Evolutionary conservation across 2,888 invertebrate species (phyloP), one percentile per base, ranked within the genome.

Genomic region (Leucophora obtusa): DNA sequence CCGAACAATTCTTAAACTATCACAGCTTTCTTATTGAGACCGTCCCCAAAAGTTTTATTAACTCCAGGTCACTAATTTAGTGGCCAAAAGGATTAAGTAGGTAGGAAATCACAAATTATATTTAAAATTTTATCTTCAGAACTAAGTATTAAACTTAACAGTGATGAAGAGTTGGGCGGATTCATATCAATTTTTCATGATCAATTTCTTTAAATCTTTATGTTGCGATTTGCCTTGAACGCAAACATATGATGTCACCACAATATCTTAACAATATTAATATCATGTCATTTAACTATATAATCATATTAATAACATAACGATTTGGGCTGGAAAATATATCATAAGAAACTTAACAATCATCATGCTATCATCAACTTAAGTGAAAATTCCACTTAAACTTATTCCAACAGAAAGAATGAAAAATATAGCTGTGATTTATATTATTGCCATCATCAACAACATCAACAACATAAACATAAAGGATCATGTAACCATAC

Each of bases 331-430:
- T 24, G 28, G 28, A 15, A 43, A 24, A 50, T n/a, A 66, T 74
- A 72, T 62, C 28, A 15, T 62, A 68, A 59, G 33, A 68, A 51
- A 76, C 73, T 59, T 63, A 60, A 73, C 76, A 77, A 65, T 80
- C 76, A 76, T 81, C 69, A 59, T 74, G 77, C 65, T 77, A 73
- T 77, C 81, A 77, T 81, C 81, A 77, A 77, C 77, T 81, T 81
- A 81, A 81, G 81, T 81, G 77, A 70, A 81, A 66, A 73, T 77
- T 66, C 70, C 77, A 81, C 73, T 81, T 81, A 70, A 77, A 63
- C 5, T 47, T 60, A 66, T 14, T 56, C 17, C 15, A 24, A 60
- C 51, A n/a, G 35, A 17, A 62, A 71, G 11, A 11, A 60, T n/a
- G 1, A 38, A 59, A 56, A 50, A 17, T 74, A 47, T 54, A 56